These are phyloP conservation scores for Noctua comes DNA, from an alignment of 2,888 invertebrate species.

Conservation along the genomic window DNA sequence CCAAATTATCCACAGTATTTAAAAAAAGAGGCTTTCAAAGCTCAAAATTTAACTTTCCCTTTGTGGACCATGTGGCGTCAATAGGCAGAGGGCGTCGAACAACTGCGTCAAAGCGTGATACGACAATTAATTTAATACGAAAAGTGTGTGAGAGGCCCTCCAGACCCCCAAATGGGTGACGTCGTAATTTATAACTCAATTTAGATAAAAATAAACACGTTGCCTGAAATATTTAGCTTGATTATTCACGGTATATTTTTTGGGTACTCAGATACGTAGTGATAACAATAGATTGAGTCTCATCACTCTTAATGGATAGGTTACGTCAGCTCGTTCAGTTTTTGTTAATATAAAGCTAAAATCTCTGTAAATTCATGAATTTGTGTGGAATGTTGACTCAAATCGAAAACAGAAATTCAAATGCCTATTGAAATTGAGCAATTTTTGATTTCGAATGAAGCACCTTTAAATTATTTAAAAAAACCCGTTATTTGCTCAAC, in stretches of 20 bases:
- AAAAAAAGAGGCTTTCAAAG: slow-evolving; percentile 15
- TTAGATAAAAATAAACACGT: slow-evolving; percentile 58
- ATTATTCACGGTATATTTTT: slow-evolving; percentile 28
- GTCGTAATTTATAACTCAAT: slow-evolving; percentile 59
- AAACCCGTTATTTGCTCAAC: neutral
- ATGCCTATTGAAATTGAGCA: neutral
- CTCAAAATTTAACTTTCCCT: slow-evolving; percentile 16
- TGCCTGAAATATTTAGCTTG: slow-evolving; percentile 43
- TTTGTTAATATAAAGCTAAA: neutral
- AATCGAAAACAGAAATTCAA: neutral
- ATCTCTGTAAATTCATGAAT: neutral
- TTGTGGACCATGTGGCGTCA: slow-evolving; percentile 46
- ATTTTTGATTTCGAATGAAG: neutral
- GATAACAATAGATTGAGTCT: slow-evolving; percentile 4
- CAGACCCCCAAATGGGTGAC: slow-evolving; percentile 35
- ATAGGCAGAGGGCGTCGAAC: slow-evolving; percentile 28
- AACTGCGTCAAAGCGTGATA: slow-evolving; percentile 50
- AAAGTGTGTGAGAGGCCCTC: slow-evolving; percentile 44
- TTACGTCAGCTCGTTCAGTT: neutral
- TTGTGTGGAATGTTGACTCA: neutral
- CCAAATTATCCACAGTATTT: slow-evolving; percentile 10
- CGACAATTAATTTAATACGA: slow-evolving; percentile 62
- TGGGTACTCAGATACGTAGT: neutral
- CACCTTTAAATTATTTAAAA: neutral
- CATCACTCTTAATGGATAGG: neutral